Evolutionary conservation across 2,797 vertebrate species (phyloP), one percentile per base, ranked within the genome.

Genomic region (Rhinogobio ventralis): DNA sequence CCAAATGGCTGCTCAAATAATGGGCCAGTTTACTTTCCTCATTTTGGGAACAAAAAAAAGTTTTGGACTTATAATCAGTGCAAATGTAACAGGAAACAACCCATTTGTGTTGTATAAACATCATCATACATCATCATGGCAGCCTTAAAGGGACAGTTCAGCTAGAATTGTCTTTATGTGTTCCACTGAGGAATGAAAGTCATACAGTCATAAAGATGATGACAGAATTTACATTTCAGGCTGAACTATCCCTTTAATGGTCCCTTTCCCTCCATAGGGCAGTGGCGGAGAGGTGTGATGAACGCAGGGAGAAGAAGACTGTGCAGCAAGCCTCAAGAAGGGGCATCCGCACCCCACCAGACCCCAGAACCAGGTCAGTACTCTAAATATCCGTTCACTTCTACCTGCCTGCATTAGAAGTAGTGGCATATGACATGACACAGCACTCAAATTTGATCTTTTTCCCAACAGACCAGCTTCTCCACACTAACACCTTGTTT

Each of bases 261-360:
- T 76, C 36, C 7, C 36, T 77, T 83, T 79, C 30, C 85, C 3
- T 83, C 1, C 57, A 39, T 86, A 96, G 95, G 92, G 67, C 92
- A 89, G 66, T 87, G 88, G 87, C 78, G 88, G 82, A 92, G 89
- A 88, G 88, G 69, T 14, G 19, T 87, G 3, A 62, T 89, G 64
- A 84, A 85, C 85, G 85, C 88, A 79, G 86, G 76, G n/a, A 74
- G 78, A 71, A 92, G 93, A 87, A 91, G 90, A 84, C 90, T 97
- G 93, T 97, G 97, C 86, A 93, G 53, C 85, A 98, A 97, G 92
- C 93, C 94, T 2, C 93, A 92, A 28, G 93, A 95, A 80, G 82
- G 71, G 72, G 88, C 62, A 45, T 3, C 76, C 0, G 80, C 64
- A 39, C 80, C 45, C 13, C 66, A 46, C 19, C 62, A 15, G 20